Evolutionary conservation across 2,113 vertebrate species (phyloP).

Genomic region (Lasiurus cinereus): DNA sequence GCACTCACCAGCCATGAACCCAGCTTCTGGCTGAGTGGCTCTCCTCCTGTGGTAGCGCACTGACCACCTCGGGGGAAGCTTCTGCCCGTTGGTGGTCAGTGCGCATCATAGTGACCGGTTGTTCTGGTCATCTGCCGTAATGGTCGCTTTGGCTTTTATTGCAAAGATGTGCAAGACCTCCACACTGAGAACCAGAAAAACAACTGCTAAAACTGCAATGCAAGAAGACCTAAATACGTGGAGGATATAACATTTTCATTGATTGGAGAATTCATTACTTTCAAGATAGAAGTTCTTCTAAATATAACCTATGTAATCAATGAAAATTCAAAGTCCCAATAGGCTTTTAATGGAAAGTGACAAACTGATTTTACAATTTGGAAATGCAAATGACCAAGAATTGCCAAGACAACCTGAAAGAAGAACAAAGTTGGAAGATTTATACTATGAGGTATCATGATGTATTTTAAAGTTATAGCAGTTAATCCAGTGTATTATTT

Average conservation of each 20-base stretch:
- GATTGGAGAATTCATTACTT: not conserved
- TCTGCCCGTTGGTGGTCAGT: no score
- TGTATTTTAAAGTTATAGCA: not conserved
- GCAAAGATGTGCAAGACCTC: not conserved
- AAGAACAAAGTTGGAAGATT: not conserved
- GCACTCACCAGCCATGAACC: no score
- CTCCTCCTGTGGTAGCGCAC: no score
- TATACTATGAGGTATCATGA: not conserved
- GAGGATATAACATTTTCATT: not conserved
- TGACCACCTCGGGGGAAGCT: no score
- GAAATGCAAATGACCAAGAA: constrained; percentile 32
- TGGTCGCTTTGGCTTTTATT: no score
- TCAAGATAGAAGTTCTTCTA: not conserved
- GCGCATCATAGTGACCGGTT: no score
- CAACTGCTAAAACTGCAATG: not conserved
- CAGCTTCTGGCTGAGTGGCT: no score
- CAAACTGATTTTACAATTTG: constrained; percentile 12
- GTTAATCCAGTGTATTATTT: not conserved
- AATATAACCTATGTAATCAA: not conserved
- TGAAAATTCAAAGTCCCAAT: not conserved
- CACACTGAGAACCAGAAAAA: not conserved
- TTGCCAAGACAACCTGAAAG: constrained; percentile 14
- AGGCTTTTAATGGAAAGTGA: constrained; percentile 18
- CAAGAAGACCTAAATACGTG: constrained; percentile 1
- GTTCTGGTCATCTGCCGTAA: no score